These are phyloP conservation scores for Alviniconcha marisindica DNA, from an alignment of 1,140 invertebrate genomes.

Conservation along the genomic window DNA sequence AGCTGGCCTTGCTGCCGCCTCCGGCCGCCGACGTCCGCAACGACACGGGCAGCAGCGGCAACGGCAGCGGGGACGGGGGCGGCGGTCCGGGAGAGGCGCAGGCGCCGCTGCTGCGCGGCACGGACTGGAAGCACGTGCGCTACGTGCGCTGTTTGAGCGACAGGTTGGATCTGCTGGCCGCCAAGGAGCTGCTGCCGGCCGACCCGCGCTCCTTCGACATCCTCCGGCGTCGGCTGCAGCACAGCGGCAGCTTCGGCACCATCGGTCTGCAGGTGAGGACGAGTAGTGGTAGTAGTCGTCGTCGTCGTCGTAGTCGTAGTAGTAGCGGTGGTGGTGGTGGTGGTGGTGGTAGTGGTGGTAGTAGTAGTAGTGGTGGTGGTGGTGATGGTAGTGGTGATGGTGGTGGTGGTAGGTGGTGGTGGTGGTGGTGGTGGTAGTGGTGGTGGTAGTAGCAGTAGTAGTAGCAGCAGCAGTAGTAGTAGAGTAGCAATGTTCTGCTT, in stretches of 20 bases:
- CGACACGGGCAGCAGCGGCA: neutral
- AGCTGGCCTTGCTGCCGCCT: constrained; percentile 42
- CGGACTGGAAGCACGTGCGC: constrained; percentile 53
- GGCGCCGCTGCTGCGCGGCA: constrained; percentile 45
- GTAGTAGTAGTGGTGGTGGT: no score
- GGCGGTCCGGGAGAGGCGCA: neutral
- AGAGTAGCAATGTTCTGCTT: no score
- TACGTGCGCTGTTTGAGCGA: constrained; percentile 53
- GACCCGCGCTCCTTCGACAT: constrained; percentile 46
- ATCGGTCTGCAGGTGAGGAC: constrained; percentile 57
- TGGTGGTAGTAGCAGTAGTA: no score
- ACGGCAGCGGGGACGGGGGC: constrained; percentile 28
- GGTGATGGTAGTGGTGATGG: no score
- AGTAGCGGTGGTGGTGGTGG: no score
- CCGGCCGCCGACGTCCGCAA: constrained; percentile 28
- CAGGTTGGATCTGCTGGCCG: constrained; percentile 47
- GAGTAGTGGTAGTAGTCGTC: no score
- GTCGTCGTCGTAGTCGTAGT: no score
- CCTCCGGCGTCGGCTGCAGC: constrained; percentile 52
- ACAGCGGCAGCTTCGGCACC: constrained; percentile 54
- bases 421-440: no score
- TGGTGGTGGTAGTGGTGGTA: no score
- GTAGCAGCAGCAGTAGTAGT: no score
- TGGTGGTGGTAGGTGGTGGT: no score
- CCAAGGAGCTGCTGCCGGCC: constrained; percentile 58